Conservation (phyloP, 2,113 vertebrate species). For the Oreotrochilus melanogaster region DNA sequence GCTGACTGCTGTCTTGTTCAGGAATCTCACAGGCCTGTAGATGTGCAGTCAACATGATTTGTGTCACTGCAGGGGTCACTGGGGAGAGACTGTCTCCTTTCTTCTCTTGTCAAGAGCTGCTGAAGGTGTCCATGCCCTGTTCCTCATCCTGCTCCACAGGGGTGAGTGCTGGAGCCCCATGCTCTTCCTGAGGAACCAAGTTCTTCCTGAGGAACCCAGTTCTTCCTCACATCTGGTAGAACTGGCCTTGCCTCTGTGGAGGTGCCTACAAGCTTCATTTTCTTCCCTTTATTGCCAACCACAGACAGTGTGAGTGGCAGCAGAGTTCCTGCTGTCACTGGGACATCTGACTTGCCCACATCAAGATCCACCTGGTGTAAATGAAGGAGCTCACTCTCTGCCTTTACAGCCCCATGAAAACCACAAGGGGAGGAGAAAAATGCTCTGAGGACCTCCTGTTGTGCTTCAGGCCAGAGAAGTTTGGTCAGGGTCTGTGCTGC, state of each 20-base stretch:
- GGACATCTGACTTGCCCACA: neutral
- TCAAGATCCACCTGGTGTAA: neutral
- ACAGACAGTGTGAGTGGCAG: neutral
- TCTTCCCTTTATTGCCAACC: neutral
- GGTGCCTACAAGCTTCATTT: neutral
- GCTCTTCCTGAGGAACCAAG: neutral
- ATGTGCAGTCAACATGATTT: neutral
- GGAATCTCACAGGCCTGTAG: neutral
- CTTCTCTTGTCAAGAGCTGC: neutral
- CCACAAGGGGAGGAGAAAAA: neutral
- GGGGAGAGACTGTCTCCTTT: neutral
- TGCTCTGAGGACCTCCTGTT: neutral
- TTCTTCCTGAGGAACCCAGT: neutral
- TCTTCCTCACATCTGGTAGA: neutral
- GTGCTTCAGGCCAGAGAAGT: neutral
- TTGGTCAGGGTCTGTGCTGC: neutral
- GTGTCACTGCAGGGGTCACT: neutral
- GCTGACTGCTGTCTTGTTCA: neutral
- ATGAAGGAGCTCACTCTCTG: neutral
- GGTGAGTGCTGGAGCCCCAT: rapidly evolving
- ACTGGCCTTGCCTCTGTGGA: neutral
- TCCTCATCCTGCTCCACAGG: neutral
- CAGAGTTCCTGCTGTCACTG: neutral
- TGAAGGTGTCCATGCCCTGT: neutral
- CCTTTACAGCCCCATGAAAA: neutral